These are phyloP conservation scores for Cladopsammia gracilis DNA, from an alignment of 64 coral and sea anemone species.

Conservation along the genomic window DNA sequence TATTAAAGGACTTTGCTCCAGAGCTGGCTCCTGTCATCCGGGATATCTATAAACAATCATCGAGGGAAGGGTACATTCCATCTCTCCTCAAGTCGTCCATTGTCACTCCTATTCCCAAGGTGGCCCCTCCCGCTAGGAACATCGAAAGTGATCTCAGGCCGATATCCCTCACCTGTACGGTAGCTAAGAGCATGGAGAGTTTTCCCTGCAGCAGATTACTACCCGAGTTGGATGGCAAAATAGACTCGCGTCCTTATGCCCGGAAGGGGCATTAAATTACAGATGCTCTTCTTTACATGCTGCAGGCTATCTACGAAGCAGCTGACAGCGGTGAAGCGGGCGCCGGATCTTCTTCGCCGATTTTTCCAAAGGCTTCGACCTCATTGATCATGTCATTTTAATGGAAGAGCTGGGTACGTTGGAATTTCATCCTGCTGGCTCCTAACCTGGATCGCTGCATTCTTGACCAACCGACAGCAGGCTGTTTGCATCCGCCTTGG, in stretches of 20 bases:
- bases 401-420: neutral
- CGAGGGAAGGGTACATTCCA: constrained; percentile 26
- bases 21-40: constrained; percentile 51
- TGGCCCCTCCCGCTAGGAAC: neutral
- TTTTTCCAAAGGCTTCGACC: constrained; percentile 1
- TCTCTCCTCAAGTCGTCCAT: constrained; percentile 11
- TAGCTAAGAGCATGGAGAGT: constrained; percentile 41
- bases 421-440: neutral
- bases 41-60: constrained; percentile 73
- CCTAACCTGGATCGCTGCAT: neutral
- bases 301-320: constrained; percentile 14
- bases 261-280: constrained; percentile 24
- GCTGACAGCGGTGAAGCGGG: neutral
- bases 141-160: constrained; percentile 38
- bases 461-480: constrained; percentile 30
- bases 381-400: neutral
- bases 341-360: neutral
- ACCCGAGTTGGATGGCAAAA: constrained; percentile 8
- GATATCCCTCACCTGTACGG: constrained; percentile 31
- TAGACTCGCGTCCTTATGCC: constrained; percentile 12
- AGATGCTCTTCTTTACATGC: constrained; percentile 18
- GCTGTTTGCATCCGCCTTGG: no score
- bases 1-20: constrained; percentile 67
- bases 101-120: neutral
- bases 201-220: constrained; percentile 8